Evolutionary conservation across 2,113 vertebrate species (phyloP).

Genomic region (Morone saxatilis): DNA sequence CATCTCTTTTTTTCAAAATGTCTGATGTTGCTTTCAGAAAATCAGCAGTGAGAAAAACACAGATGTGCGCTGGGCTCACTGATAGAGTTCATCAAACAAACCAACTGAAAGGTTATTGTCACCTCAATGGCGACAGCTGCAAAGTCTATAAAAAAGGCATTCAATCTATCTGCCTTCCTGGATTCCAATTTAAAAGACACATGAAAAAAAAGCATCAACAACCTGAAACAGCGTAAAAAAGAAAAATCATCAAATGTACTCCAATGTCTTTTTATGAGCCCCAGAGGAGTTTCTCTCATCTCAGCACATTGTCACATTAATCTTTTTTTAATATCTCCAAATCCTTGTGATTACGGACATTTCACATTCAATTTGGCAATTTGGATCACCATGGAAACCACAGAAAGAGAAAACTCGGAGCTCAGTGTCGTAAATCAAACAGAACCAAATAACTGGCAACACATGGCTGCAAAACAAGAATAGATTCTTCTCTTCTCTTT

Average conservation of each 20-base stretch:
- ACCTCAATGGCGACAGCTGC: constrained; percentile 17
- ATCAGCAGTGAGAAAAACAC: constrained; percentile 40
- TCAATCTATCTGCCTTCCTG: background rate
- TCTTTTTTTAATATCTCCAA: constrained; percentile 68
- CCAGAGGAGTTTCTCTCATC: constrained; percentile 1
- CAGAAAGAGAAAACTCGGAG: background rate
- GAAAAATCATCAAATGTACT: background rate
- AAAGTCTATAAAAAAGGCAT: constrained; percentile 5
- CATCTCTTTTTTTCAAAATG: background rate
- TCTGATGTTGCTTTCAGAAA: constrained; percentile 8
- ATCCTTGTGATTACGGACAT: constrained; percentile 33
- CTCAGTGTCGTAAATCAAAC: constrained; percentile 62
- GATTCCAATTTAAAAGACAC: constrained; percentile 21
- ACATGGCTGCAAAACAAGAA: constrained; percentile 5
- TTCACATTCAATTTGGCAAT: constrained; percentile 38
- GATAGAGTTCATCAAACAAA: constrained; percentile 55
- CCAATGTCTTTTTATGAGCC: constrained; percentile 4
- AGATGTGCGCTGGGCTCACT: constrained; percentile 41
- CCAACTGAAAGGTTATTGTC: constrained; percentile 37
- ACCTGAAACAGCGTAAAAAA: background rate
- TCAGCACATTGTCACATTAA: constrained; percentile 44
- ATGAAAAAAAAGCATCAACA: background rate
- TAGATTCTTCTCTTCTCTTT: background rate
- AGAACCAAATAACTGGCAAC: constrained; percentile 44
- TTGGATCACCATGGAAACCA: constrained; percentile 62